Conservation (phyloP, 2,797 vertebrate genomes). For the Centroberyx gerrardi region DNA sequence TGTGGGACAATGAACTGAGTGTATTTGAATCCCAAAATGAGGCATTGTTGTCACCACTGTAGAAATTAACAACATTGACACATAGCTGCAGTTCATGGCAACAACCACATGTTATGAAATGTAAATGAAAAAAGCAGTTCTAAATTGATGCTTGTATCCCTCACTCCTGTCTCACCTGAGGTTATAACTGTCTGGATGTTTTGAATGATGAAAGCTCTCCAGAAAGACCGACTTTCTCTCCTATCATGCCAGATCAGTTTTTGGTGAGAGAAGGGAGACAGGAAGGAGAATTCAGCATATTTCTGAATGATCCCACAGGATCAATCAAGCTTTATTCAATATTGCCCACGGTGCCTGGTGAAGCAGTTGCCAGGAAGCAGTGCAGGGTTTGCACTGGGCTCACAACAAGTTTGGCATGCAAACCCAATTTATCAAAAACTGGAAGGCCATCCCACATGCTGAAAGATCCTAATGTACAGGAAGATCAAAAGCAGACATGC, state of each 20-base stretch:
- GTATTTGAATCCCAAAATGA: slow-evolving; percentile 24
- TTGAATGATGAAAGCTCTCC: neutral
- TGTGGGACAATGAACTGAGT: slow-evolving; percentile 35
- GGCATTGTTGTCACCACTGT: slow-evolving; percentile 43
- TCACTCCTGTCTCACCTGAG: neutral
- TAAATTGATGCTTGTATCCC: slow-evolving; percentile 4
- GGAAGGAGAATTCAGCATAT: neutral
- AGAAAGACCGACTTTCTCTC: slow-evolving; percentile 1
- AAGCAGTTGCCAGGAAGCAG: slow-evolving; percentile 6
- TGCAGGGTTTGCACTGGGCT: slow-evolving; percentile 18
- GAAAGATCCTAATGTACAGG: neutral
- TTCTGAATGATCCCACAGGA: slow-evolving; percentile 5
- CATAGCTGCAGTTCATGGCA: slow-evolving; percentile 13
- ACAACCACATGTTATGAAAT: slow-evolving; percentile 28
- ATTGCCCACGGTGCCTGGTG: slow-evolving; percentile 8
- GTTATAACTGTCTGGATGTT: slow-evolving; percentile 2
- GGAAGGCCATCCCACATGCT: neutral
- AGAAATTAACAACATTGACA: slow-evolving; percentile 47
- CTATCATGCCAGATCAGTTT: slow-evolving; percentile 11
- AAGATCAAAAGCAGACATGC: too few species aligned
- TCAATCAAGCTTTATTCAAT: slow-evolving; percentile 22
- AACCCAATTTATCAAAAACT: slow-evolving; percentile 24
- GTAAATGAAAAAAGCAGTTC: neutral
- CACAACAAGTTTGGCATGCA: slow-evolving; percentile 46
- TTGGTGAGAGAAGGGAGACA: too few species aligned